A percentile compares a stretch with the other conserved stretches of the same genome.
Evolutionary conservation across 2,113 vertebrate species (phyloP).

Genomic region (Hydropotes inermis): DNA sequence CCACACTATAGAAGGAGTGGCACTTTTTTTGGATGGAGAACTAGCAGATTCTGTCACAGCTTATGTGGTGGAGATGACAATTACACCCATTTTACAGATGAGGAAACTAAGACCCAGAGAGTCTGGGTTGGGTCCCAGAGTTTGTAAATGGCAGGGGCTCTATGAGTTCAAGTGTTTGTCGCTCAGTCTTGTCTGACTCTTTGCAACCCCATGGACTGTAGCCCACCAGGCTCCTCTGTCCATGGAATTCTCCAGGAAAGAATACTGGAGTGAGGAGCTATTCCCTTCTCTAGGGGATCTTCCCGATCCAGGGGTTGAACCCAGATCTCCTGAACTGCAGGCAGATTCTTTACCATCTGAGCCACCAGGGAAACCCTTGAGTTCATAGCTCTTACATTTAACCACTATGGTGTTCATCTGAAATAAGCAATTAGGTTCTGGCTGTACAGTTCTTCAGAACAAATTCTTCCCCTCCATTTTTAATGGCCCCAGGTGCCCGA

Average conservation of each 20-base stretch:
- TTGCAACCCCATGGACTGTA: not conserved
- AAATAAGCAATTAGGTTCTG: not conserved
- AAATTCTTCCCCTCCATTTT: not conserved
- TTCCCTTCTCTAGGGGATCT: not conserved
- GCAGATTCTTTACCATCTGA: not conserved
- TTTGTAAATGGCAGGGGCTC: not conserved
- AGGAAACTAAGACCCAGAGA: not conserved
- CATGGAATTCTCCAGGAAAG: not conserved
- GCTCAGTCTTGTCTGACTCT: fast-evolving
- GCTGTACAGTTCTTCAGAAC: not conserved
- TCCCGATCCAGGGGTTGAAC: not conserved
- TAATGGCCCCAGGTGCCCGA: not conserved
- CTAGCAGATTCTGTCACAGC: not conserved
- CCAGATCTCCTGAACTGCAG: too few species aligned
- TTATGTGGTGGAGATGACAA: not conserved
- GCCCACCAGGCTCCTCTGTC: not conserved
- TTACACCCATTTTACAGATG: not conserved
- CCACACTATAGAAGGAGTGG: not conserved
- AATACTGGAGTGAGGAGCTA: not conserved
- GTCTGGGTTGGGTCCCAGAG: not conserved
- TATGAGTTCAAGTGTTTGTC: not conserved
- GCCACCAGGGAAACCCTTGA: not conserved
- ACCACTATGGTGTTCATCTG: not conserved
- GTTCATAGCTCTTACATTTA: not conserved
- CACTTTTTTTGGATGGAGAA: not conserved